Conservation (phyloP, 30 jellyfish, hydroid and myxozoan genomes). For the Calvadosia cruxmelitensis region DNA sequence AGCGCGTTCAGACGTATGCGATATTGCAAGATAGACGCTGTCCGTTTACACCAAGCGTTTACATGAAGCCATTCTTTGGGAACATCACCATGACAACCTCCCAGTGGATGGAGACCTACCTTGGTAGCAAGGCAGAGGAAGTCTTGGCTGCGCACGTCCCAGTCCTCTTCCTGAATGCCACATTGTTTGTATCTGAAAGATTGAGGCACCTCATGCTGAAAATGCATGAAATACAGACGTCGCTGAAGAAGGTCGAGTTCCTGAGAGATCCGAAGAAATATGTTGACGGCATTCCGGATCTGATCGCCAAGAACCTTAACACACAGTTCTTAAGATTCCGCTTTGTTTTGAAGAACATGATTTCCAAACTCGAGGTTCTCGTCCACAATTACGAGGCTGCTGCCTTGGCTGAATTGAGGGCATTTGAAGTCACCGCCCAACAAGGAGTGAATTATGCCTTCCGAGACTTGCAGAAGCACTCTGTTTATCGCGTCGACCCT, state of each 20-base stretch:
- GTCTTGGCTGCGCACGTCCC: slow-evolving; percentile 20
- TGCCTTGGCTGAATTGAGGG: neutral
- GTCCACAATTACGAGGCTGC: neutral
- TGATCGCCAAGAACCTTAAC: neutral
- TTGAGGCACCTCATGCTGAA: neutral
- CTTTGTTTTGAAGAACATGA: too few relatives aligned
- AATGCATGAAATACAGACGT: slow-evolving; percentile 4
- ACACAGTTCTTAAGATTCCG: neutral
- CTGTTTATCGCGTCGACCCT: neutral
- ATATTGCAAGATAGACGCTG: neutral
- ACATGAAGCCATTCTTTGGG: neutral
- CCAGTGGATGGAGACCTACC: neutral
- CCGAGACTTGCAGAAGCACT: neutral
- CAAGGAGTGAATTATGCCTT: neutral
- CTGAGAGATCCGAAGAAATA: slow-evolving; percentile 22
- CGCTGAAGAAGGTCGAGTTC: neutral
- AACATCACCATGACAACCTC: neutral
- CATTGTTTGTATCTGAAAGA: slow-evolving; percentile 1
- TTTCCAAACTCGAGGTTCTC: neutral
- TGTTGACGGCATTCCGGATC: slow-evolving; percentile 8
- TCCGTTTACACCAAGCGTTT: neutral
- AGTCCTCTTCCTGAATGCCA: slow-evolving; percentile 4
- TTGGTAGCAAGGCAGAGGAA: neutral
- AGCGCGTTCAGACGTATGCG: neutral
- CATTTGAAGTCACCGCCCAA: neutral